A percentile compares a stretch with the other conserved stretches of the same genome.
These are phyloP conservation scores for Pluvianellus socialis DNA, from an alignment of 2,113 vertebrate species.

Conservation along the genomic window DNA sequence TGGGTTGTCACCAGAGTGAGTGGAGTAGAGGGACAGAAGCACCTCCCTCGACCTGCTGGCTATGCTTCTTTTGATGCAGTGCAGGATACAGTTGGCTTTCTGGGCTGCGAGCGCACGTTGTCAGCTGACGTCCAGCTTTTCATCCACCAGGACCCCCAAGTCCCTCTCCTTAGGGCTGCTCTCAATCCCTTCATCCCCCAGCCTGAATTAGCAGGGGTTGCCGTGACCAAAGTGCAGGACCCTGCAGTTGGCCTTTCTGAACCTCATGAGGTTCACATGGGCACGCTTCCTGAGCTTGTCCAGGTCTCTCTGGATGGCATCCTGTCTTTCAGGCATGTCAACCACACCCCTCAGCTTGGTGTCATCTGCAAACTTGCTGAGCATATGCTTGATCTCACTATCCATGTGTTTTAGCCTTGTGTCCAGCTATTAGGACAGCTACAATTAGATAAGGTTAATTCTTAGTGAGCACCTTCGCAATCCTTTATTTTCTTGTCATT, in stretches of 20 bases:
- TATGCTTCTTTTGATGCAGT: neutral
- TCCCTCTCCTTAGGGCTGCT: neutral
- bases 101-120: neutral
- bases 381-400: neutral
- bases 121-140: neutral
- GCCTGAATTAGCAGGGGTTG: neutral
- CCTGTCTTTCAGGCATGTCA: neutral
- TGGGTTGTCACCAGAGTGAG: neutral
- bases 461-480: neutral
- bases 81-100: neutral
- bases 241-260: neutral
- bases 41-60: neutral
- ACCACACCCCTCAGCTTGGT: neutral
- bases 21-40: neutral
- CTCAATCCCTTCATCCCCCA: neutral
- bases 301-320: neutral
- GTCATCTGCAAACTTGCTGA: neutral
- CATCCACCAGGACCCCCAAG: neutral
- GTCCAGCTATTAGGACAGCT: neutral
- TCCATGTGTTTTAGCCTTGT: neutral
- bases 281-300: neutral
- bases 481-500: neutral
- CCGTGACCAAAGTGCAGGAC: neutral
- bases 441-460: neutral
- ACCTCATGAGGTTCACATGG: neutral